A percentile compares a stretch with the other conserved stretches of the same genome.
phyloP scores from a whole-genome alignment of 1,140 invertebrate genomes.

The Saccostrea echinata region DNA sequence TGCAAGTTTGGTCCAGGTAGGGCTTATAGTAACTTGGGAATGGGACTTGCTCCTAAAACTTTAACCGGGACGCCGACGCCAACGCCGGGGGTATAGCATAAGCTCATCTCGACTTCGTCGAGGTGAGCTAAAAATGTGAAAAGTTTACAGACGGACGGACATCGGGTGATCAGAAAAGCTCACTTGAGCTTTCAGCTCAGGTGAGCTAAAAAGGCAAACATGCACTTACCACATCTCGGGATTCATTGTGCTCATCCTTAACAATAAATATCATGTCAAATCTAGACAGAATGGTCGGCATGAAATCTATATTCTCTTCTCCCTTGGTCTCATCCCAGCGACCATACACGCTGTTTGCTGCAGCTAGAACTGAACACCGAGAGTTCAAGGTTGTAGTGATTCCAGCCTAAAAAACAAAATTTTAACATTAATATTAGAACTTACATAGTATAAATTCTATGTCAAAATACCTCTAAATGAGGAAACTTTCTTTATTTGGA shows the following conservation, averaged over 20 bases:
- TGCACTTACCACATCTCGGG: constrained; percentile 89
- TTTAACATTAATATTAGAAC: background rate
- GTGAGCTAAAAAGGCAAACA: too few species aligned
- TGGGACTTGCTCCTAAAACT: too few species aligned
- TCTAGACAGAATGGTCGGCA: constrained; percentile 99
- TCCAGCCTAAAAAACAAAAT: constrained; percentile 86
- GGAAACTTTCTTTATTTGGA: background rate
- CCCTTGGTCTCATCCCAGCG: constrained; percentile 99
- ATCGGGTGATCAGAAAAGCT: too few species aligned
- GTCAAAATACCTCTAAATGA: background rate
- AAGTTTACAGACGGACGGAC: too few species aligned
- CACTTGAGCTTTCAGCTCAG: too few species aligned
- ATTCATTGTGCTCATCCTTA: constrained; percentile 97
- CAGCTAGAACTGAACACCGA: constrained; percentile 97
- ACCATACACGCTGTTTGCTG: constrained; percentile 99
- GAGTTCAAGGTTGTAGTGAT: constrained; percentile 99
- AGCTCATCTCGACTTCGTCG: too few species aligned
- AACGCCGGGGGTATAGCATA: too few species aligned
- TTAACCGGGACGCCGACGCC: too few species aligned
- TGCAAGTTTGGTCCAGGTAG: too few species aligned
- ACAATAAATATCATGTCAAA: constrained; percentile 99
- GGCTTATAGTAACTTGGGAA: too few species aligned
- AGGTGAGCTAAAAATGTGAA: too few species aligned
- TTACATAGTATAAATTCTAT: background rate
- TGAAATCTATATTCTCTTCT: constrained; percentile 98